These are phyloP conservation scores for Aplochiton taeniatus DNA, from an alignment of 2,797 vertebrate genomes.

Conservation along the genomic window DNA sequence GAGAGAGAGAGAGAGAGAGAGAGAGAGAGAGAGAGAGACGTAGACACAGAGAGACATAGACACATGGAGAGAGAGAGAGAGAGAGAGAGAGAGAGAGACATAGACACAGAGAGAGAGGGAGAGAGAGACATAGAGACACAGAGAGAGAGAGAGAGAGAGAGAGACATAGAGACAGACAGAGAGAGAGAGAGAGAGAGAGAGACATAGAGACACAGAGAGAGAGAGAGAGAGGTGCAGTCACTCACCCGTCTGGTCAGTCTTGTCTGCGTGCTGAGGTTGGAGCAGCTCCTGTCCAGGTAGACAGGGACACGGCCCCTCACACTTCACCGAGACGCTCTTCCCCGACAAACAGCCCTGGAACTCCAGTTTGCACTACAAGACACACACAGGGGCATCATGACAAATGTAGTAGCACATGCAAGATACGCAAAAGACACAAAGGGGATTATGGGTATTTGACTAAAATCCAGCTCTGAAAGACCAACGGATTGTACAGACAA, in stretches of 20 bases:
- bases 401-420: too few species aligned
- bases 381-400: conserved; percentile 16
- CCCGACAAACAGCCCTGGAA: conserved; percentile 88
- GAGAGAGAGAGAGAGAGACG: not conserved
- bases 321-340: conserved; percentile 82
- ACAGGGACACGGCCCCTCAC: conserved; percentile 92
- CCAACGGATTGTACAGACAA: conserved; percentile 78
- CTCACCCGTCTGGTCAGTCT: conserved; percentile 83
- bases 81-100: conserved; percentile 25
- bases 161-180: not conserved
- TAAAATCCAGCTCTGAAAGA: conserved; percentile 80
- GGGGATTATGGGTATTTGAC: conserved; percentile 54
- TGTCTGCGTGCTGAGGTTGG: conserved; percentile 66
- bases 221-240: conserved; percentile 24
- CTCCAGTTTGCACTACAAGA: conserved; percentile 90
- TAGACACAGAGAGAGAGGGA: not conserved
- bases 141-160: not conserved
- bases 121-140: not conserved
- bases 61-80: conserved; percentile 43
- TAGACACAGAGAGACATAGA: not conserved
- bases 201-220: not conserved
- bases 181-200: not conserved
- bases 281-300: conserved; percentile 79
- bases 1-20: not conserved
- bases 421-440: too few species aligned